Conservation (phyloP, 1,140 invertebrate genomes). For the Samia ricini region DNA sequence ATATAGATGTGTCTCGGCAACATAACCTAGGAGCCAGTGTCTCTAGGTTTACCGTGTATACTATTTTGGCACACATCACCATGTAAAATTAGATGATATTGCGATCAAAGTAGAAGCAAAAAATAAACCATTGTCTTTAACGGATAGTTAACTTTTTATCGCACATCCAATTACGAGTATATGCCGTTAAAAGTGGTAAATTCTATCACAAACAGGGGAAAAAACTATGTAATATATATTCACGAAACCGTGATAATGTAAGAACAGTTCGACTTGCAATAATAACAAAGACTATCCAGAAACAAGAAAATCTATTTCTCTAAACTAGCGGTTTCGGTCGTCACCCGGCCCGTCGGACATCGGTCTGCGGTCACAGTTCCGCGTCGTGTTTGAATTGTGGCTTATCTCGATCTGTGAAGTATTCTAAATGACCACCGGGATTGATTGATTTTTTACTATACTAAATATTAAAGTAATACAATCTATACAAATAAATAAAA, state of each 20-base stretch:
- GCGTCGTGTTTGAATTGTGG: background rate
- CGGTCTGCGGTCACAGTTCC: background rate
- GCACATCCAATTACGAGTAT: background rate
- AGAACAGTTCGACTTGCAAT: background rate
- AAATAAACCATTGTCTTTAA: too few species aligned
- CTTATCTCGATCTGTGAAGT: background rate
- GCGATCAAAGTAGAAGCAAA: too few species aligned
- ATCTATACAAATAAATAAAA: too few species aligned
- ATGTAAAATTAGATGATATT: too few species aligned
- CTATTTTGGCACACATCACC: too few species aligned
- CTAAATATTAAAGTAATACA: background rate
- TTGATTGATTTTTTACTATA: background rate
- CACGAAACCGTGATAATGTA: background rate
- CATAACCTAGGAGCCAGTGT: too few species aligned
- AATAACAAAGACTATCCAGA: background rate
- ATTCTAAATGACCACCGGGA: background rate
- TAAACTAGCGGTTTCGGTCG: background rate
- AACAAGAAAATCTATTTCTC: background rate
- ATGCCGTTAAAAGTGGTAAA: too few species aligned
- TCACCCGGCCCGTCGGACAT: background rate
- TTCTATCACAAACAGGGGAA: background rate
- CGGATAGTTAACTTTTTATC: background rate
- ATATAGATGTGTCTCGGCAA: too few species aligned
- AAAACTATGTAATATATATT: background rate
- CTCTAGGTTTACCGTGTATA: too few species aligned